Conservation (phyloP, 2,888 invertebrate genomes). For the Timandra comae region DNA sequence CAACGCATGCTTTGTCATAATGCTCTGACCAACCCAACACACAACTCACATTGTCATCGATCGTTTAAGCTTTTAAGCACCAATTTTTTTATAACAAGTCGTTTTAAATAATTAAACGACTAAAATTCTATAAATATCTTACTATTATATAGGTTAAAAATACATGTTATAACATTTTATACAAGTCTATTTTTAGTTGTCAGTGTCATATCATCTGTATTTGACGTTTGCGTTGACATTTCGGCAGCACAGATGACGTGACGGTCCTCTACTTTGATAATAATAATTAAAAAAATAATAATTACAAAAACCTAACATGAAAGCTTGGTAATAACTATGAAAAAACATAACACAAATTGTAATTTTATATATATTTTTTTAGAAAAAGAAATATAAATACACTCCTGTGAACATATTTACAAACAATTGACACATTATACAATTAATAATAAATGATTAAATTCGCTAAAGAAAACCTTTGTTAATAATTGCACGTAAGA, state of each 20-base stretch:
- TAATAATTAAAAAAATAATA: slow-evolving; percentile 40
- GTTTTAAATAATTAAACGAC: slow-evolving; percentile 78
- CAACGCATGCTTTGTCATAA: slow-evolving; percentile 75
- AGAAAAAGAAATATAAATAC: slow-evolving; percentile 33
- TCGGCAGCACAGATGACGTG: slow-evolving; percentile 39
- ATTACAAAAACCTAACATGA: slow-evolving; percentile 43
- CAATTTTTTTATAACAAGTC: slow-evolving; percentile 77
- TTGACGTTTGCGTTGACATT: slow-evolving; percentile 20
- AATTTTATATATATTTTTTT: slow-evolving; percentile 37
- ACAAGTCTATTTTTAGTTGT: slow-evolving; percentile 72
- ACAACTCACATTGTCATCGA: slow-evolving; percentile 54
- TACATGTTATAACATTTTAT: slow-evolving; percentile 75
- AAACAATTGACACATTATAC: slow-evolving; percentile 49
- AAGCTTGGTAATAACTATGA: slow-evolving; percentile 40
- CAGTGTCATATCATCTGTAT: slow-evolving; percentile 43
- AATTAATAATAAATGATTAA: slow-evolving; percentile 59
- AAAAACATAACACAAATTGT: slow-evolving; percentile 36
- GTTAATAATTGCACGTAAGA: slow-evolving; percentile 60
- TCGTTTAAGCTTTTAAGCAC: slow-evolving; percentile 75
- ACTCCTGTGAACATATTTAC: slow-evolving; percentile 68
- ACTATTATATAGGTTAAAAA: slow-evolving; percentile 76
- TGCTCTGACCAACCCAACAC: slow-evolving; percentile 66
- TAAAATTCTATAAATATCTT: slow-evolving; percentile 77
- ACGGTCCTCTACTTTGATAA: slow-evolving; percentile 38
- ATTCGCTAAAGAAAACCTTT: slow-evolving; percentile 62